A percentile compares a stretch with the other conserved stretches of the same genome.
These are phyloP conservation scores for Heliocidaris erythrogramma DNA, from an alignment of 35 echinoderm and acorn worm genomes.

Conservation along the genomic window DNA sequence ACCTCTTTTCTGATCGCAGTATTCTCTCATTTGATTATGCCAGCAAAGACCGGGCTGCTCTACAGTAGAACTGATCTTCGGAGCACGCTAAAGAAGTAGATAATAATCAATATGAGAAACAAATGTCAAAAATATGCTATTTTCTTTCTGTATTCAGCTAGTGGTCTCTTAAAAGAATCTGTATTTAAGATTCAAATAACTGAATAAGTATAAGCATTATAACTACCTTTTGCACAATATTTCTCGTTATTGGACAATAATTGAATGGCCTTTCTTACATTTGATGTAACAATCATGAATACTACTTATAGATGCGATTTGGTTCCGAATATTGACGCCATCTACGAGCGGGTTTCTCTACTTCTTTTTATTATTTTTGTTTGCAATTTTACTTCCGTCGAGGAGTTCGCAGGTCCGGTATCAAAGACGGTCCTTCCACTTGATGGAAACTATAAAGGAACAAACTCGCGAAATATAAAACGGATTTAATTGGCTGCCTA, in stretches of 20 bases:
- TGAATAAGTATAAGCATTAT: neutral
- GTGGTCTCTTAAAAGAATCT: neutral
- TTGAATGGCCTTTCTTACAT: no score
- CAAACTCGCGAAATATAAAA: no score
- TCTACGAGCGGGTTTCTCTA: no score
- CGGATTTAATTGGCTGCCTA: no score
- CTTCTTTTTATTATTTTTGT: no score
- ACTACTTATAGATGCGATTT: no score
- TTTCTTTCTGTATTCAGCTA: neutral
- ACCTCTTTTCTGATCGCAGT: conserved; percentile 20
- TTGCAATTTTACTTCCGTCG: no score
- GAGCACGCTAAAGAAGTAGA: neutral
- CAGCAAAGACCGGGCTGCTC: conserved; percentile 23
- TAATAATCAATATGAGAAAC: neutral
- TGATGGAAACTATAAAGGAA: no score
- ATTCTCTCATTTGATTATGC: conserved; percentile 14
- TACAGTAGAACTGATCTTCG: neutral
- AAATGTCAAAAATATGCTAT: neutral
- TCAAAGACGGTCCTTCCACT: no score
- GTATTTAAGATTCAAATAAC: neutral
- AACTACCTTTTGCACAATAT: neutral
- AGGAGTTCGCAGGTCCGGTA: no score
- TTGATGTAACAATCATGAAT: no score
- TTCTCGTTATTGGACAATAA: neutral
- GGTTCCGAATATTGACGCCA: no score